Conservation (phyloP, 2,797 vertebrate species). For the Dendrocincla fuliginosa region DNA sequence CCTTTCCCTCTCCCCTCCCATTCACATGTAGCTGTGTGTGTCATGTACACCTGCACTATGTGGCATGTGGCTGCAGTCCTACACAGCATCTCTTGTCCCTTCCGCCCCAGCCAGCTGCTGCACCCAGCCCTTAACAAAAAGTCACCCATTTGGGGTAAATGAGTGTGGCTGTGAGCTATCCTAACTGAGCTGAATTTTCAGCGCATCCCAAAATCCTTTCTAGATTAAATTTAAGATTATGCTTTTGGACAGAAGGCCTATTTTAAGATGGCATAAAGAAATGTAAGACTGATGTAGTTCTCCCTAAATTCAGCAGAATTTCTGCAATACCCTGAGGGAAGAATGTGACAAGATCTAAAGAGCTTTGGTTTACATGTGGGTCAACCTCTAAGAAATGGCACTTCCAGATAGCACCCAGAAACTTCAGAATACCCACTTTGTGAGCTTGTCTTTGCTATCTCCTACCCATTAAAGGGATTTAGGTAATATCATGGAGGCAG, state of each 20-base stretch:
- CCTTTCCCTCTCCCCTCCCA: background rate
- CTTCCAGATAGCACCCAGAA: background rate
- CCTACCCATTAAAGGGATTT: background rate
- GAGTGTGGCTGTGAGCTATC: background rate
- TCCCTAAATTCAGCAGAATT: background rate
- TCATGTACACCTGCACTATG: background rate
- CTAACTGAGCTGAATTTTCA: background rate
- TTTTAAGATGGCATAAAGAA: background rate
- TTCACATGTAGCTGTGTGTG: background rate
- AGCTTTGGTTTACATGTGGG: background rate
- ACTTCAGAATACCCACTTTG: background rate
- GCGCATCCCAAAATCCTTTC: background rate
- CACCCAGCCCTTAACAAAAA: background rate
- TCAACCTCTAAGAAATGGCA: background rate
- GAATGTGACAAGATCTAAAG: background rate
- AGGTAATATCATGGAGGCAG: background rate
- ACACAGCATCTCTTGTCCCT: fast-evolving
- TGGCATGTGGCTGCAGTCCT: background rate
- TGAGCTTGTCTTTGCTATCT: background rate
- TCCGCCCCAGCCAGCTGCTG: background rate
- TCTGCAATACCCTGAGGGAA: background rate
- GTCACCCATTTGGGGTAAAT: background rate
- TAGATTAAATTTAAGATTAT: background rate
- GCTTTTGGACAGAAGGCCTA: background rate
- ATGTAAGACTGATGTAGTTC: background rate